Conservation (phyloP, 2,888 invertebrate species). For the Drosophila differens region DNA sequence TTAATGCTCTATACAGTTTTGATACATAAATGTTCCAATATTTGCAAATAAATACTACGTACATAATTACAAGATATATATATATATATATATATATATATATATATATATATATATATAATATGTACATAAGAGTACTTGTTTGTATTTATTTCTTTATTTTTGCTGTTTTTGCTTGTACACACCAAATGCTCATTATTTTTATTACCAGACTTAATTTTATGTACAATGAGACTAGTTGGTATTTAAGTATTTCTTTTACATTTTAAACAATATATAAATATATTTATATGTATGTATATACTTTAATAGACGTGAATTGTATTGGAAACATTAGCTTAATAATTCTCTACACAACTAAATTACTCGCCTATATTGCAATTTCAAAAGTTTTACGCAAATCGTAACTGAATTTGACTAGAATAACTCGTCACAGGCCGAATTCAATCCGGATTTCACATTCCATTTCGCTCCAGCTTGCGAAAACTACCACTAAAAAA, state of each 20-base stretch:
- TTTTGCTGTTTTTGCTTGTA: conserved; percentile 53
- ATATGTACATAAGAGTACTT: conserved; percentile 44
- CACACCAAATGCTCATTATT: conserved; percentile 75
- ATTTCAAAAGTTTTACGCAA: conserved; percentile 33
- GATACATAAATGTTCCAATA: conserved; percentile 35
- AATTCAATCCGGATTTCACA: conserved; percentile 3
- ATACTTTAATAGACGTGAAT: conserved; percentile 45
- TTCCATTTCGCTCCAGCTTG: conserved; percentile 3
- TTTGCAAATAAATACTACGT: conserved; percentile 24
- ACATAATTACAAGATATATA: conserved; percentile 15
- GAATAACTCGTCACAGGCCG: conserved; percentile 52
- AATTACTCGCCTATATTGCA: conserved; percentile 71
- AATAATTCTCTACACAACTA: conserved; percentile 52
- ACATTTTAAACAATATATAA: conserved; percentile 25
- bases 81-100: conserved; percentile 2
- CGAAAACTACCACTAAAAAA: neutral
- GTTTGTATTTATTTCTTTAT: neutral
- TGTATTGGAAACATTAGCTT: conserved; percentile 50
- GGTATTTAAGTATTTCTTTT: conserved; percentile 35
- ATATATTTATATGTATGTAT: conserved; percentile 23
- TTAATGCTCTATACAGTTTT: conserved; percentile 39
- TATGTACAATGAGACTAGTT: conserved; percentile 62
- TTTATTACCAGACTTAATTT: conserved; percentile 45
- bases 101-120: conserved; percentile 2
- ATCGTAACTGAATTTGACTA: conserved; percentile 60